These are phyloP conservation scores for Hipposideros larvatus DNA, from an alignment of 2,797 vertebrate species.

Conservation along the genomic window DNA sequence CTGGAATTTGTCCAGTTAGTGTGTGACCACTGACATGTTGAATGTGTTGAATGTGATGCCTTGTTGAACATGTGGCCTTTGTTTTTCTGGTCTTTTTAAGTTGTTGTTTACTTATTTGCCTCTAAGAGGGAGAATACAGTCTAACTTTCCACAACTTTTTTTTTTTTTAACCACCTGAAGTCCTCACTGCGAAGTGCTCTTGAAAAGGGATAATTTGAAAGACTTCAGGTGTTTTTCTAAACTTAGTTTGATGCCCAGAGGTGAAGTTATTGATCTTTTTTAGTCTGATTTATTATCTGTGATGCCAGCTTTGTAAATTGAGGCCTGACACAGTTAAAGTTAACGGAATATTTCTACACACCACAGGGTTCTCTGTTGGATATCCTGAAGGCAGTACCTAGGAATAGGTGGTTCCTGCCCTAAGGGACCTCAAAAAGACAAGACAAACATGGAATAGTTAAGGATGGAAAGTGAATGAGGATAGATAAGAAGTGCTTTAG, in stretches of 20 bases:
- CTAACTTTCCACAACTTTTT: neutral
- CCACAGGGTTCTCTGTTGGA: neutral
- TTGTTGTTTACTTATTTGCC: conserved; percentile 21
- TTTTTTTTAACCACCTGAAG: neutral
- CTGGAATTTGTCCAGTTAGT: neutral
- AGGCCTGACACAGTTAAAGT: neutral
- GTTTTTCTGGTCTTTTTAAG: conserved; percentile 9
- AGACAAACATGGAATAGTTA: conserved; percentile 22
- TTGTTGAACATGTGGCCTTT: neutral
- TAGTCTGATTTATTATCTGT: conserved; percentile 8
- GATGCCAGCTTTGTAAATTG: conserved; percentile 26
- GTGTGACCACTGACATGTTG: conserved; percentile 9
- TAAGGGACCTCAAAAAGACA: neutral
- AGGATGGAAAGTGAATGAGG: neutral
- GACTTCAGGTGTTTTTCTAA: conserved; percentile 40
- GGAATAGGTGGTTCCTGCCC: neutral
- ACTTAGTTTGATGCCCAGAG: neutral
- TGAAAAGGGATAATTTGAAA: conserved; percentile 41
- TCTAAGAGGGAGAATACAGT: conserved; percentile 12
- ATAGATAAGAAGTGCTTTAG: neutral
- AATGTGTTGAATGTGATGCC: neutral
- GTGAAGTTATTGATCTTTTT: neutral
- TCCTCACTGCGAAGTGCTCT: neutral
- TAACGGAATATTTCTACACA: neutral
- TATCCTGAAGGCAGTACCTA: neutral